Evolutionary conservation across 2,113 vertebrate species (phyloP).

Genomic region (Mola mola): DNA sequence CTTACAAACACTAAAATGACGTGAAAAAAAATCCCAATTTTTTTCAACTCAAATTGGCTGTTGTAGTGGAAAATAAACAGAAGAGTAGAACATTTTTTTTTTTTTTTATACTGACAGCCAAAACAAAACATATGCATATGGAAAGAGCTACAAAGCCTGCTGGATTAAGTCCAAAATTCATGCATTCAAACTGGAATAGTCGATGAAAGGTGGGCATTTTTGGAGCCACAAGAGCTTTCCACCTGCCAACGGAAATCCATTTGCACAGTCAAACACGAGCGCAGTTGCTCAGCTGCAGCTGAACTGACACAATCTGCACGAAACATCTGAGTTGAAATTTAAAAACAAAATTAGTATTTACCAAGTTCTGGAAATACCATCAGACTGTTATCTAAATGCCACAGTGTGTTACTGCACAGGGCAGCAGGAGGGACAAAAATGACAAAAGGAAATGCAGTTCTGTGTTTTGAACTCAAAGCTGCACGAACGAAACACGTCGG

Average conservation of each 20-base stretch:
- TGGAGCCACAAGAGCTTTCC: background rate
- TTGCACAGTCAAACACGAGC: constrained; percentile 8
- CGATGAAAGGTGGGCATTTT: constrained; percentile 17
- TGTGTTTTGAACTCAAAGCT: too few relatives aligned
- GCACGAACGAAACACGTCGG: too few relatives aligned
- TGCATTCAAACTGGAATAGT: background rate
- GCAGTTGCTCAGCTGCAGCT: background rate
- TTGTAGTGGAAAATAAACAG: too few relatives aligned
- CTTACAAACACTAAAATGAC: too few relatives aligned
- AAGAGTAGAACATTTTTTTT: too few relatives aligned
- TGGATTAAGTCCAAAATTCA: background rate
- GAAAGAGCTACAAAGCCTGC: too few relatives aligned
- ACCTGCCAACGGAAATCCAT: constrained; percentile 11
- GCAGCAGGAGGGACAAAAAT: too few relatives aligned
- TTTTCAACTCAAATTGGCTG: too few relatives aligned
- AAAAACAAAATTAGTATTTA: constrained; percentile 12
- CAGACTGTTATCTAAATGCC: constrained; percentile 47
- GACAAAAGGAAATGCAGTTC: too few relatives aligned
- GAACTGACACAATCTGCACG: constrained; percentile 21
- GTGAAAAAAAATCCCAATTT: too few relatives aligned
- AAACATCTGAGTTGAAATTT: constrained; percentile 27
- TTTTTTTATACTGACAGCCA: too few relatives aligned
- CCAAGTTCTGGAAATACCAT: constrained; percentile 20
- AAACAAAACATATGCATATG: too few relatives aligned
- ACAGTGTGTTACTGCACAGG: background rate